Conservation (phyloP, 2,888 invertebrate species). For the Orthosia cruda region DNA sequence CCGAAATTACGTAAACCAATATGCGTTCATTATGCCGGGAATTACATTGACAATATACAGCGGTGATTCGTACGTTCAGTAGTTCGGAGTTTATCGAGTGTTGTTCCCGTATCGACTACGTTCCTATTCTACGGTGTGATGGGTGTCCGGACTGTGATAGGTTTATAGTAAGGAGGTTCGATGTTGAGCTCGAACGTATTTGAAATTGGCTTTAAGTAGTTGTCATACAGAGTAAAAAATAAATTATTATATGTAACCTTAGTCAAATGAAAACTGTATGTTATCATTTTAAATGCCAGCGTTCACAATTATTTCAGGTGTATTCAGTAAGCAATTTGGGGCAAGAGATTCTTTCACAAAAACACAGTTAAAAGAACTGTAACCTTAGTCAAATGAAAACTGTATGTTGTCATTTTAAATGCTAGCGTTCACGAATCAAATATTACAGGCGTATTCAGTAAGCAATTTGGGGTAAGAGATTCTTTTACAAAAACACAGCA, state of each 20-base stretch:
- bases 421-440: not conserved
- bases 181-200: slow-evolving; percentile 29
- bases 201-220: slow-evolving; percentile 57
- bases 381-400: slow-evolving; percentile 9
- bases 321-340: not conserved
- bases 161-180: slow-evolving; percentile 14
- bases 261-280: not conserved
- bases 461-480: not conserved
- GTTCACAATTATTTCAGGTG: not conserved
- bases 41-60: slow-evolving; percentile 86
- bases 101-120: slow-evolving; percentile 76
- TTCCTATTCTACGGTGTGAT: slow-evolving; percentile 74
- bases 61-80: slow-evolving; percentile 87
- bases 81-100: slow-evolving; percentile 85
- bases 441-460: not conserved
- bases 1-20: slow-evolving; percentile 32
- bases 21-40: slow-evolving; percentile 73
- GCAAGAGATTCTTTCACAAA: not conserved
- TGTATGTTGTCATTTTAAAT: not conserved
- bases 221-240: slow-evolving; percentile 19
- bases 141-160: slow-evolving; percentile 72
- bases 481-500: not conserved
- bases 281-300: not conserved
- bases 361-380: not conserved
- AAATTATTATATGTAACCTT: not conserved